Percentiles rank a stretch among this genome's conserved stretches.
phyloP scores from a whole-genome alignment of 2,888 invertebrate species.

The Eurois occulta region DNA sequence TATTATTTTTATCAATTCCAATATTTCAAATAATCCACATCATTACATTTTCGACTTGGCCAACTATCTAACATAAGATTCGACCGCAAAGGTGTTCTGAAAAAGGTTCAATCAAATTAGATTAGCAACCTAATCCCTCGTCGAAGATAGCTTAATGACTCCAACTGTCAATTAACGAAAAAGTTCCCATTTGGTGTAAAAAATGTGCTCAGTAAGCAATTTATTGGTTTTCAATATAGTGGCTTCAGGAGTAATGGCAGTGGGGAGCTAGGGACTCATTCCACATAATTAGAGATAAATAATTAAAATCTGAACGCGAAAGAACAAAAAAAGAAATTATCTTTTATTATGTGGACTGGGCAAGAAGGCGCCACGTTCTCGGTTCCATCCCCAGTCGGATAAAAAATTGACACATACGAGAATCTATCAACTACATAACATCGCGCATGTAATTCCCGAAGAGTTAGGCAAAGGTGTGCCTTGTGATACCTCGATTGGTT shows the following conservation, averaged over 20 bases:
- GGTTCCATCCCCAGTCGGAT: background rate
- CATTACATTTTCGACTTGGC: background rate
- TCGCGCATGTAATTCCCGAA: background rate
- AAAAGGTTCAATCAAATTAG: constrained; percentile 47
- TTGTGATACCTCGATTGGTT: background rate
- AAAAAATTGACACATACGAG: background rate
- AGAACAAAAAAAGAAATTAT: background rate
- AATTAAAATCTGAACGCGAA: constrained; percentile 17
- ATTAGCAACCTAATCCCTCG: constrained; percentile 43
- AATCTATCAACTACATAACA: background rate
- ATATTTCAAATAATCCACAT: constrained; percentile 8
- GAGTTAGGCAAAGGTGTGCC: background rate
- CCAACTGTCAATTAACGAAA: constrained; percentile 54
- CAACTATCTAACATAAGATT: background rate
- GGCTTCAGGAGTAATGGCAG: constrained; percentile 32
- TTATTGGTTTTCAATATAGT: constrained; percentile 50
- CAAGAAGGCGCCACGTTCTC: background rate
- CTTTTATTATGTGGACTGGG: background rate
- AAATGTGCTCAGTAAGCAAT: constrained; percentile 41
- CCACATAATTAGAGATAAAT: constrained; percentile 34
- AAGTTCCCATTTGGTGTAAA: constrained; percentile 42
- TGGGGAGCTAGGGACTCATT: constrained; percentile 15
- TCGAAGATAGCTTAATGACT: constrained; percentile 49
- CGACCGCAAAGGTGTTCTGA: constrained; percentile 10
- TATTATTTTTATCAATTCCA: background rate